Conservation (phyloP, 2,113 vertebrate genomes). For the Trematocara zebra region DNA sequence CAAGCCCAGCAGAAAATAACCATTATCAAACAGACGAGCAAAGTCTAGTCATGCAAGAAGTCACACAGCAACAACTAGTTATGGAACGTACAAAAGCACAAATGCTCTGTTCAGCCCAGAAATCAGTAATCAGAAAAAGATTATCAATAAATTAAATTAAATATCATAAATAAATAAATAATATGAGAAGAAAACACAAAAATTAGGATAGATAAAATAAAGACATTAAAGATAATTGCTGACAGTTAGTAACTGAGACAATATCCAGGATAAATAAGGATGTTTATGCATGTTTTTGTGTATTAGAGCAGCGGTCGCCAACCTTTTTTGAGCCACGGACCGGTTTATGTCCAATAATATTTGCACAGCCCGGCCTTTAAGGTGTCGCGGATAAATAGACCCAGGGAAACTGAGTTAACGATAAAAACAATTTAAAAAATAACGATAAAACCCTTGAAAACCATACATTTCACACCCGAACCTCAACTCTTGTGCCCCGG, state of each 20-base stretch:
- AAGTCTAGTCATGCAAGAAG: neutral
- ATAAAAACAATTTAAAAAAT: rapidly evolving
- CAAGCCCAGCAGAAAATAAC: neutral
- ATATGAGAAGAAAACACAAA: neutral
- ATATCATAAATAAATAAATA: neutral
- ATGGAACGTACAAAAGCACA: neutral
- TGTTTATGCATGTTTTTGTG: neutral
- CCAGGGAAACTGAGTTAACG: neutral
- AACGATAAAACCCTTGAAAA: neutral
- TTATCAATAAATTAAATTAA: neutral
- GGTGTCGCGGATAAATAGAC: neutral
- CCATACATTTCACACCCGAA: rapidly evolving
- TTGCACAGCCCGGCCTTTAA: neutral
- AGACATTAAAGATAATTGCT: neutral
- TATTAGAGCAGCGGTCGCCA: neutral
- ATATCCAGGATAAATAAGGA: neutral
- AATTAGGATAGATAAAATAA: neutral
- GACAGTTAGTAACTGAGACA: neutral
- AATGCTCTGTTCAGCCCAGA: neutral
- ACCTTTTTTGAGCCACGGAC: neutral
- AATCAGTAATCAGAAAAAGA: neutral
- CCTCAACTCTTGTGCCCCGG: neutral
- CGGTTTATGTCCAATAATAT: rapidly evolving
- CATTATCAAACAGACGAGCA: neutral
- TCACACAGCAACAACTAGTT: neutral